Base-by-base conservation (phyloP, 2,888 invertebrate genomes). In the Eupithecia subfuscata region DNA sequence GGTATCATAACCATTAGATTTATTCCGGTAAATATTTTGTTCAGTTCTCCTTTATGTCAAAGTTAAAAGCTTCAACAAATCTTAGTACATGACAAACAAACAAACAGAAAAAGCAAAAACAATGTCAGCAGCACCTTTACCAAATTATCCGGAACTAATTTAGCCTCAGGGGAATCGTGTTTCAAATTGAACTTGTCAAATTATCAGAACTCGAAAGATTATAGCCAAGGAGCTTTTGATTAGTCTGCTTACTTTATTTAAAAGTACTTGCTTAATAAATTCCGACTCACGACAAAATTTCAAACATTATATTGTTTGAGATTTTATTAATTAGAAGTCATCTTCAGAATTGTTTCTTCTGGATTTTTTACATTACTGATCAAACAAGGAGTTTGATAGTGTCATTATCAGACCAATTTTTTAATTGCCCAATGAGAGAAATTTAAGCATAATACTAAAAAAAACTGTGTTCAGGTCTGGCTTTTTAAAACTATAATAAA, bases 111-210 rank as follows among this genome's bases (percentile, higher is more conserved):
- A n/a, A 67, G 2, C 30, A 60, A 60, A 60, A 60, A 60, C 60
- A 60, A 25, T 60, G 60, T 60, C 25, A 56, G 65, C 34, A 18
- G 25, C 74, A 74, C 43, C 63, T 75, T 63, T 69, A 60, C 71
- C 73, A 80, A 78, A 81, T 72, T 71, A 75, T 40, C 63, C 64
- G 52, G 77, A 69, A 78, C 78, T 78, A 75, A 78, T 75, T 73
- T 76, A 22, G 60, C 74, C 69, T n/a, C 69, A 79, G 77, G 48
- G 34, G 48, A 60, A 63, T 69, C 48, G 81, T 64, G 71, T 77
- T 79, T 81, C 80, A 75, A 77, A 52, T 71, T 71, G 72, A 77
- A 82, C 84, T 84, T 85, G 84, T 84, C 82, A 84, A 85, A 83
- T 84, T 82, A 82, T 60, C 60, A 34, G 22, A 34, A 64, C 34